A percentile compares a stretch with the other conserved stretches of the same genome.
Evolutionary conservation across 2,797 vertebrate species (phyloP).

Genomic region (Epinephelus malabaricus): DNA sequence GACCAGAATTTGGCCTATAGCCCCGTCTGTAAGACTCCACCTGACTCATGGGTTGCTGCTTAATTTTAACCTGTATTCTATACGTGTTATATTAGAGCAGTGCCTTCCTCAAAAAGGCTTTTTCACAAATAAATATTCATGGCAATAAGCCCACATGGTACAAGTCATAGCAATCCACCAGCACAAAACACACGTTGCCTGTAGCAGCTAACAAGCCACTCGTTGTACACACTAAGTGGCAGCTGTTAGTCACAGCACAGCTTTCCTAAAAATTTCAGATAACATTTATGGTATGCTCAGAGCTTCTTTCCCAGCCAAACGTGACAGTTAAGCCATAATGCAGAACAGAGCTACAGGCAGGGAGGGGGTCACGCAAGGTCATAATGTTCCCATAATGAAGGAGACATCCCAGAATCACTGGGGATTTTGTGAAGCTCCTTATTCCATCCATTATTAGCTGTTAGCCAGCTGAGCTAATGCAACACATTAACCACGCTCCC

Average conservation of each 20-base stretch:
- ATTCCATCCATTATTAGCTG: background rate
- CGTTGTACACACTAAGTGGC: background rate
- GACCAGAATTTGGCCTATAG: background rate
- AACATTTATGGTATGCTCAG: background rate
- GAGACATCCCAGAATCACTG: slow-evolving; percentile 26
- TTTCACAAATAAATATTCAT: background rate
- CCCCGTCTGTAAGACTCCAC: background rate
- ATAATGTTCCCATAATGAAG: slow-evolving; percentile 39
- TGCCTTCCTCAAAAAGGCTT: background rate
- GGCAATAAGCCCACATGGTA: background rate
- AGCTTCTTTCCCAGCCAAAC: background rate
- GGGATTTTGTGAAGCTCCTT: slow-evolving; percentile 17
- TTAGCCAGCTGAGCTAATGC: background rate
- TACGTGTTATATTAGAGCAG: background rate
- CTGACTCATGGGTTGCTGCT: background rate
- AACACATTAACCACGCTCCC: background rate
- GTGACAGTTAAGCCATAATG: slow-evolving; percentile 20
- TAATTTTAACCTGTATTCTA: background rate
- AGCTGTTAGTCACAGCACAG: slow-evolving; percentile 1
- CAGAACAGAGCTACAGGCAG: slow-evolving; percentile 29
- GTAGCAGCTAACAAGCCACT: background rate
- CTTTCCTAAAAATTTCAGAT: background rate
- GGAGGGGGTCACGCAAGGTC: slow-evolving; percentile 15
- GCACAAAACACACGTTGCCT: background rate
- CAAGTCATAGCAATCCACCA: background rate